phyloP scores from a whole-genome alignment of 2,888 invertebrate genomes.

The Sarcophaga carnaria region DNA sequence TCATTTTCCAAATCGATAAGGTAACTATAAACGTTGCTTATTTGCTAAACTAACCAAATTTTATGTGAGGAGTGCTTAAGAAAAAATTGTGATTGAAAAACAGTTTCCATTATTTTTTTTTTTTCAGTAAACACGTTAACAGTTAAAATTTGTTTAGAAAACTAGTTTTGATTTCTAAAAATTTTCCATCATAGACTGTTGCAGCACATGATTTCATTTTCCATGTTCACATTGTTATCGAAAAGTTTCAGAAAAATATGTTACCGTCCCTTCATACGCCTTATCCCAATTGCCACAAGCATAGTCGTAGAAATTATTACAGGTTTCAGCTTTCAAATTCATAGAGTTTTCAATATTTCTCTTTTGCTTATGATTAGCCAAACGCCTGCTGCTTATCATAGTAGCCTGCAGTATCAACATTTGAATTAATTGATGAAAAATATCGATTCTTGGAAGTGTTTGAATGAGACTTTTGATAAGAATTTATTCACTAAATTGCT shows the following conservation, averaged over 20 bases:
- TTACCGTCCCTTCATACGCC: slow-evolving; percentile 1
- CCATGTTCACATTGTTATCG: slow-evolving; percentile 65
- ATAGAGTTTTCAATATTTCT: slow-evolving; percentile 61
- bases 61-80: too few species aligned
- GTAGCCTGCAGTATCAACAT: neutral
- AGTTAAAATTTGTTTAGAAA: too few species aligned
- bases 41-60: too few species aligned
- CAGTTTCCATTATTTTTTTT: too few species aligned
- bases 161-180: too few species aligned
- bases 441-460: too few species aligned
- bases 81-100: too few species aligned
- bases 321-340: slow-evolving; percentile 64
- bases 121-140: too few species aligned
- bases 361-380: slow-evolving; percentile 29
- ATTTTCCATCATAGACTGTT: slow-evolving; percentile 31
- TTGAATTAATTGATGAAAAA: neutral
- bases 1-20: too few species aligned
- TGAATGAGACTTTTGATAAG: neutral
- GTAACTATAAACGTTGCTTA: too few species aligned
- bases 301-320: slow-evolving; percentile 67
- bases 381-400: neutral
- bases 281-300: slow-evolving; percentile 70
- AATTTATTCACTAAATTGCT: slow-evolving; percentile 23
- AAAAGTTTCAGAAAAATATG: slow-evolving; percentile 61
- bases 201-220: slow-evolving; percentile 53